Percentiles rank a stretch among this genome's conserved stretches.
phyloP scores from a whole-genome alignment of 2,797 vertebrate genomes.

The Coreius guichenoti region DNA sequence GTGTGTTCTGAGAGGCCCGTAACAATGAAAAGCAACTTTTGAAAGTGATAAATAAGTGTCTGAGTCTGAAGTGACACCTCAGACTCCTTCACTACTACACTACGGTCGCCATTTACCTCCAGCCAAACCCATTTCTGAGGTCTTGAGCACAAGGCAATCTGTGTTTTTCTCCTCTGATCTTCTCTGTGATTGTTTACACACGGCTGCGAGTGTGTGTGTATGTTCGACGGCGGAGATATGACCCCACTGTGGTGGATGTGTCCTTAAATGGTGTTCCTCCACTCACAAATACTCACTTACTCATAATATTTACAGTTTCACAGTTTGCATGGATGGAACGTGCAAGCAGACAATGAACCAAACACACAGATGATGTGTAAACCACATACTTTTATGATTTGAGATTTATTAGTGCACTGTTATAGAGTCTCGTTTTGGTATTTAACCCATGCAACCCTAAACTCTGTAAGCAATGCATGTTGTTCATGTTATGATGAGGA shows the following conservation, averaged over 20 bases:
- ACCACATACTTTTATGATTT: background rate
- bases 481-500: background rate
- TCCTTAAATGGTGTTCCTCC: conserved; percentile 31
- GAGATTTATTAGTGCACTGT: background rate
- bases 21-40: conserved; percentile 21
- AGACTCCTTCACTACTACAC: conserved; percentile 5
- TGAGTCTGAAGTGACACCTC: background rate
- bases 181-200: conserved; percentile 11
- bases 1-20: conserved; percentile 1
- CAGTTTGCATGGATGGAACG: conserved; percentile 9
- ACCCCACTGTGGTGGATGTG: conserved; percentile 3
- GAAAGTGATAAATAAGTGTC: conserved; percentile 27
- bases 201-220: background rate
- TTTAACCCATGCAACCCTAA: background rate
- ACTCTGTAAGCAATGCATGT: background rate
- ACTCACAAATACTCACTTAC: background rate
- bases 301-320: conserved; percentile 41
- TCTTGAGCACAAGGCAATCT: background rate
- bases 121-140: background rate
- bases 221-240: background rate
- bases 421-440: background rate
- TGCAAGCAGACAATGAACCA: conserved; percentile 20
- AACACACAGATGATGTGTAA: conserved; percentile 8
- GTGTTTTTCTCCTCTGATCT: conserved; percentile 11
- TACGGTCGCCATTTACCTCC: background rate